phyloP scores from a whole-genome alignment of 2,888 invertebrate genomes.

The Chorisops tibialis region DNA sequence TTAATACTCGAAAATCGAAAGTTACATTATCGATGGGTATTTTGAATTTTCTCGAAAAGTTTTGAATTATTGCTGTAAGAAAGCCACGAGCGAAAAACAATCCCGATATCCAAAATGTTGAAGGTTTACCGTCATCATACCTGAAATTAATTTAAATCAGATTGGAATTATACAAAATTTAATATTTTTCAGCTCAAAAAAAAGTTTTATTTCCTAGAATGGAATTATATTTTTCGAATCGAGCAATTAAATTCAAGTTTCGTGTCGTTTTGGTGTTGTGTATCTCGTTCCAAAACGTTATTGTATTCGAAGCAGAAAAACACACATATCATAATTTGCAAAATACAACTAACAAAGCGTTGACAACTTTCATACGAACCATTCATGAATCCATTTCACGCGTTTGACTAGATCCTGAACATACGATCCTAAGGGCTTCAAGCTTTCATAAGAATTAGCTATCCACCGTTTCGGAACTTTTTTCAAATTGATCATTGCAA shows the following conservation, averaged over 20 bases:
- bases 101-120: conserved; percentile 86
- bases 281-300: too few relatives aligned
- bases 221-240: too few relatives aligned
- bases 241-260: too few relatives aligned
- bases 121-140: conserved; percentile 67
- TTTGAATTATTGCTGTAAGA: conserved; percentile 85
- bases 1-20: conserved; percentile 68
- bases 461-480: conserved; percentile 79
- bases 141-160: conserved; percentile 29
- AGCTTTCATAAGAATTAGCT: conserved; percentile 81
- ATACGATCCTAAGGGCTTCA: conserved; percentile 81
- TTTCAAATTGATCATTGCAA: conserved; percentile 66
- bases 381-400: conserved; percentile 67
- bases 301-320: too few relatives aligned
- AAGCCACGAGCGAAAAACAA: conserved; percentile 93
- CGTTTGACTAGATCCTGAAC: conserved; percentile 75
- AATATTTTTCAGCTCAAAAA: too few relatives aligned
- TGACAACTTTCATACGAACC: conserved; percentile 54
- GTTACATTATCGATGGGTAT: conserved; percentile 81
- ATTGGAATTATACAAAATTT: too few relatives aligned
- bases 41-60: conserved; percentile 78
- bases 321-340: neutral
- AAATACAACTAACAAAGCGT: too few relatives aligned
- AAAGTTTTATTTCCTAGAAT: too few relatives aligned
- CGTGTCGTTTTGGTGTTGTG: too few relatives aligned